Conservation (phyloP, 2,113 vertebrate species). For the Ceratotherium simum region DNA sequence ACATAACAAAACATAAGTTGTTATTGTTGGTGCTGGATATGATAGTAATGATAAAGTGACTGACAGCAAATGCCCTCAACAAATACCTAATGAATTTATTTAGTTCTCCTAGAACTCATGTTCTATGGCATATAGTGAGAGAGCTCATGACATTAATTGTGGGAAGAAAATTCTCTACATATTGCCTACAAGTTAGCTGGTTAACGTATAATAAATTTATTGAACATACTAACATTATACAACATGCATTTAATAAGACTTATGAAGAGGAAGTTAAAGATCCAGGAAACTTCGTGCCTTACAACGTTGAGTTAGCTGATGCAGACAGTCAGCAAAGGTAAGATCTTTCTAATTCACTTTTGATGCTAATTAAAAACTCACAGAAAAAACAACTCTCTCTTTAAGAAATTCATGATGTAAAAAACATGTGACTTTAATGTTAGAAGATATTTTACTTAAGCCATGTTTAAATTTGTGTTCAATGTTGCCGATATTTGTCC, state of each 20-base stretch:
- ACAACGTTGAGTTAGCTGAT: constrained; percentile 72
- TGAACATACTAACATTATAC: constrained; percentile 48
- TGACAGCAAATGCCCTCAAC: neutral
- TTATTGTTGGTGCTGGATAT: neutral
- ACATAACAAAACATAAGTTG: neutral
- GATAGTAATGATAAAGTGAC: neutral
- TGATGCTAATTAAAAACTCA: neutral
- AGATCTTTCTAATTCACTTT: neutral
- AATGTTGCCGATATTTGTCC: neutral
- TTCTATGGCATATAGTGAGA: neutral
- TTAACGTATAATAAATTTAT: neutral
- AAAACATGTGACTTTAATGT: neutral
- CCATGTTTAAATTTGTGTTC: neutral
- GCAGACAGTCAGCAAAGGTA: constrained; percentile 66
- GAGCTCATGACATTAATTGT: neutral
- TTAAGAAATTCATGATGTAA: neutral
- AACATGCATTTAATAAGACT: constrained; percentile 78
- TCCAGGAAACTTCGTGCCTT: constrained; percentile 46
- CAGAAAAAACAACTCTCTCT: neutral
- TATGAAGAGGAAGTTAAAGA: constrained; percentile 75
- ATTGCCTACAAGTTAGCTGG: neutral
- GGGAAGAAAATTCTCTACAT: neutral
- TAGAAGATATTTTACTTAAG: neutral
- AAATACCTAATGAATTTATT: neutral
- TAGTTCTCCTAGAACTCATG: neutral